These are phyloP conservation scores for Lagodon rhomboides DNA, from an alignment of 2,797 vertebrate genomes.

Conservation along the genomic window DNA sequence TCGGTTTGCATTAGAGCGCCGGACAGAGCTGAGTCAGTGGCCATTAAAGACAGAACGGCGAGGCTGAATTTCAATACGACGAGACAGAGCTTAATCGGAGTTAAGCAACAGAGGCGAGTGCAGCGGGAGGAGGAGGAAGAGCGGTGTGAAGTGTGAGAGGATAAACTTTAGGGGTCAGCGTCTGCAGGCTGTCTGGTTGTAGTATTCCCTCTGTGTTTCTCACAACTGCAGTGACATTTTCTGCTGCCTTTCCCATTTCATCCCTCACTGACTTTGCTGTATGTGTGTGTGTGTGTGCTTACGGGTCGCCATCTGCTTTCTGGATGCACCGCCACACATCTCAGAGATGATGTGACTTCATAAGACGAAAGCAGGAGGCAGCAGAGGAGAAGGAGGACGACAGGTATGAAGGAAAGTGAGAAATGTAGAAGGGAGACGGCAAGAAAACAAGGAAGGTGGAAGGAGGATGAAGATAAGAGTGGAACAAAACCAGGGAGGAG, in stretches of 20 bases:
- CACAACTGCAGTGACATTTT: slow-evolving; percentile 59
- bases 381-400: slow-evolving; percentile 11
- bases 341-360: slow-evolving; percentile 38
- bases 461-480: background rate
- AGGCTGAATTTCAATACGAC: slow-evolving; percentile 40
- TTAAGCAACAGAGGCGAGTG: slow-evolving; percentile 11
- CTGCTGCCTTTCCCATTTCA: slow-evolving; percentile 57
- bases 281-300: too few species aligned
- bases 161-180: slow-evolving; percentile 34
- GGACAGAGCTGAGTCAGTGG: slow-evolving; percentile 56
- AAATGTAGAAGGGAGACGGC: background rate
- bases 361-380: slow-evolving; percentile 16
- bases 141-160: background rate
- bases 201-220: slow-evolving; percentile 47
- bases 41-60: slow-evolving; percentile 50
- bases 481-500: background rate
- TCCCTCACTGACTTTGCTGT: slow-evolving; percentile 52
- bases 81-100: slow-evolving; percentile 40
- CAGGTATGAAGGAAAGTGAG: background rate
- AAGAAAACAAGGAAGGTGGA: background rate
- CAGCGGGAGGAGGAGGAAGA: background rate
- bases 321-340: slow-evolving; percentile 38
- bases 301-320: slow-evolving; percentile 50
- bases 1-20: slow-evolving; percentile 49
- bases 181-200: slow-evolving; percentile 19